Base-by-base conservation (phyloP, 2,888 invertebrate species). In the Willowsia nigromaculata region DNA sequence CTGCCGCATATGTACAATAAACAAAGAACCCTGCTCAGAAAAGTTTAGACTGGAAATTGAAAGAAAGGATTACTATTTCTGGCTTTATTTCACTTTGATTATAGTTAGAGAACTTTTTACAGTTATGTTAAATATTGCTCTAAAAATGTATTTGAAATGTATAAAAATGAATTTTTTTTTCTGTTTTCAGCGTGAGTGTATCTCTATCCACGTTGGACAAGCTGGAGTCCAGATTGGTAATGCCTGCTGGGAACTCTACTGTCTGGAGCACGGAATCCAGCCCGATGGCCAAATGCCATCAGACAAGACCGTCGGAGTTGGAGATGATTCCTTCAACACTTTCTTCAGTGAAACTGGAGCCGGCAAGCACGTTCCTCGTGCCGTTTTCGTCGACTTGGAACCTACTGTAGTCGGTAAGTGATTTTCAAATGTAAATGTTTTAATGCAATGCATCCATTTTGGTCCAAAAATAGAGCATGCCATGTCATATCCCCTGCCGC, bases 161-260 rank as follows among this genome's bases (percentile, higher is more conserved):
- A 15, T 25, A 59, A 3, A 22, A 15, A 9, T 82, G 43, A 43
- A 18, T 80, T n/a, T 37, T 84, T 25, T 3, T 74, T 56, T 74
- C 68, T 78, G 68, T 74, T 50, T 84, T 7, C 74, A 93, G 97
- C 96, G 97, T 94, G 97, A 97, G 95, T 97, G 97, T 94, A 96
- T 97, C 93, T 97, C 97, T 89, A 96, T 97, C 94, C 97, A 97
- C 94, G 96, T 97, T 93, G 97, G 97, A 15, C 97, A 97, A 94
- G 97, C 97, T 84, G 97, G 97, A 90, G 96, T 97, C 82, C 97
- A 97, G 94, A 97, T 97, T 94, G 97, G 97, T 80, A 97, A 96
- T 93, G 95, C 96, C 78, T 97, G 97, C 93, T 97, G 97, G 97
- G 97, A 97, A 94, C 94, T 97, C 74, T 97, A 97, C 94, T 96